These are phyloP conservation scores for Andricus quercusramuli DNA, from an alignment of 2,888 invertebrate species.

Conservation along the genomic window DNA sequence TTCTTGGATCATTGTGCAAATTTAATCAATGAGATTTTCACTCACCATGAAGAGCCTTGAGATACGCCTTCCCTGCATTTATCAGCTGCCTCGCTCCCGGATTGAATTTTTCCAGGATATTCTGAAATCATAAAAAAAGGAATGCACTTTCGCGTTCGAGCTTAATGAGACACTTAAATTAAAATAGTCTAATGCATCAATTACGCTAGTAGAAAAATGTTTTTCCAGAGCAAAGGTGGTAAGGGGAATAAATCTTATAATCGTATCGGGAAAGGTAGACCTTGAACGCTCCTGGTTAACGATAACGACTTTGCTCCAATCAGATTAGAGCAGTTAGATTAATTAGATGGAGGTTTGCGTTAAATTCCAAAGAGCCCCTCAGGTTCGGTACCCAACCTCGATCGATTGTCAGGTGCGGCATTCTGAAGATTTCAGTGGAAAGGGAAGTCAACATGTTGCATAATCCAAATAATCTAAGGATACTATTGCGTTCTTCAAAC, in stretches of 20 bases:
- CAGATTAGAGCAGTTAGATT: constrained; percentile 55
- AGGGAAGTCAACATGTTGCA: constrained; percentile 23
- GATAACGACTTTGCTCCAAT: constrained; percentile 51
- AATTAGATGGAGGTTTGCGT: constrained; percentile 53
- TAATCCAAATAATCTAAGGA: constrained; percentile 3
- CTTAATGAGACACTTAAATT: constrained; percentile 38
- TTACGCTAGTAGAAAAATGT: constrained; percentile 14
- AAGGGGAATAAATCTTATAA: constrained; percentile 45
- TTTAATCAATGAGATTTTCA: constrained; percentile 63
- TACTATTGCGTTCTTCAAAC: neutral
- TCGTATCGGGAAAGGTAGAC: constrained; percentile 49
- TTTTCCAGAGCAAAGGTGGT: neutral
- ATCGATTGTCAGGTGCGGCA: constrained; percentile 37
- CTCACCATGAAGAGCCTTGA: constrained; percentile 97
- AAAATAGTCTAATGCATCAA: constrained; percentile 32
- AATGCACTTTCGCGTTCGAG: constrained; percentile 1
- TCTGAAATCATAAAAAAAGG: constrained; percentile 85
- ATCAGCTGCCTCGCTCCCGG: constrained; percentile 96
- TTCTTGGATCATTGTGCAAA: constrained; percentile 28
- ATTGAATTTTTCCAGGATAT: constrained; percentile 97
- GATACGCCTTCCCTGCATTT: constrained; percentile 94
- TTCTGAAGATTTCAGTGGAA: constrained; percentile 24
- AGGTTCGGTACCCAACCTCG: constrained; percentile 22
- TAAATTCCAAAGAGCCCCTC: constrained; percentile 50
- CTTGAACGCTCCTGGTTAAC: constrained; percentile 47